phyloP scores from a whole-genome alignment of 2,797 vertebrate genomes.

The Enteromius anoplus region DNA sequence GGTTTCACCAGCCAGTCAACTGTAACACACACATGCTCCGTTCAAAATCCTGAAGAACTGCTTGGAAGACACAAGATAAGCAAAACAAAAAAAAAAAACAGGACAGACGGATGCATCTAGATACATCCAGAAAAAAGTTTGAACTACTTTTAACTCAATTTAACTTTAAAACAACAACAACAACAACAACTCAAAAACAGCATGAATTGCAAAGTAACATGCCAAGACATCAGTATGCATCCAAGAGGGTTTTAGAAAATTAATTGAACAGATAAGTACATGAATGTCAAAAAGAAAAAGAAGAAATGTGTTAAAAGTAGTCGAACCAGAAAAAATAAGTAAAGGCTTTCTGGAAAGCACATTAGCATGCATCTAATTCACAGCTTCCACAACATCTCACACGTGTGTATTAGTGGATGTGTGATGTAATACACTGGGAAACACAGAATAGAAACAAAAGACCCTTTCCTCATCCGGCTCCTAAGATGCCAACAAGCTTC shows the following conservation, averaged over 20 bases:
- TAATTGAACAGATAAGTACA: background rate
- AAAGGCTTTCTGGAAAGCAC: background rate
- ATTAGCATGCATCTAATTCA: background rate
- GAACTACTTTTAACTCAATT: background rate
- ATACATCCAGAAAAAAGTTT: background rate
- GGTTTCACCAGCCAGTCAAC: conserved; percentile 9
- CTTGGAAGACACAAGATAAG: background rate
- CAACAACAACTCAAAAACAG: background rate
- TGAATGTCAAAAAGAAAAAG: background rate
- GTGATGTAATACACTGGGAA: conserved; percentile 6
- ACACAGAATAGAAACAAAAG: conserved; percentile 7
- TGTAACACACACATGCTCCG: background rate
- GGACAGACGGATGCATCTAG: background rate
- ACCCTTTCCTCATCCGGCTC: conserved; percentile 27
- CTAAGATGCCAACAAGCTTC: background rate
- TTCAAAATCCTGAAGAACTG: background rate
- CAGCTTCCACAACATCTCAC: background rate
- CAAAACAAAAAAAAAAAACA: background rate
- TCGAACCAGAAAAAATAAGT: background rate
- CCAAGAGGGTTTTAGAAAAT: background rate
- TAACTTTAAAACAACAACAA: background rate
- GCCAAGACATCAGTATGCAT: background rate
- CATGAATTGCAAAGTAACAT: background rate
- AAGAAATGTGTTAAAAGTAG: background rate
- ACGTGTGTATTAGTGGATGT: background rate